Conservation (phyloP, 2,113 vertebrate species). For the Acrocephalus arundinaceus region DNA sequence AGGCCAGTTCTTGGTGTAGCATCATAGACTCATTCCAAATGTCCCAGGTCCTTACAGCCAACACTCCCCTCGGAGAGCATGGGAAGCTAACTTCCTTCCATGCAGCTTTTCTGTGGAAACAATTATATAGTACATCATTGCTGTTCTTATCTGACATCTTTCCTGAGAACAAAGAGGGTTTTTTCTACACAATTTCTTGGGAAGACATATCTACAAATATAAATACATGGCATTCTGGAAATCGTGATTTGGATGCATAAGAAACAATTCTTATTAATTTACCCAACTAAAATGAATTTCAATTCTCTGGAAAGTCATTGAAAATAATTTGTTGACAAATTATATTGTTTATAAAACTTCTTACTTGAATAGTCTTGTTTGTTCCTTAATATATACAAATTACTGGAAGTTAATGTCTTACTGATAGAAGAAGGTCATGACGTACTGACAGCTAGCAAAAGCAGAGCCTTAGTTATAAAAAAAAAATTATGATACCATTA, state of each 20-base stretch:
- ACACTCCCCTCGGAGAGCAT: accelerated
- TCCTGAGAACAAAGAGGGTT: neutral
- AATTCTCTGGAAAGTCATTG: neutral
- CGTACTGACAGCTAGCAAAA: neutral
- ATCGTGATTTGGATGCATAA: neutral
- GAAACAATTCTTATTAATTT: neutral
- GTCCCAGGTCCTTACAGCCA: neutral
- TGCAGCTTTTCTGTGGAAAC: neutral
- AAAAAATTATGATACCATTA: neutral
- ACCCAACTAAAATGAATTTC: neutral
- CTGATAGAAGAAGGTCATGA: neutral
- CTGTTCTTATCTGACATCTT: neutral
- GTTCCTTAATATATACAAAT: neutral
- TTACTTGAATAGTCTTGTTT: neutral
- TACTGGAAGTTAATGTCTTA: neutral
- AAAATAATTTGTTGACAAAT: neutral
- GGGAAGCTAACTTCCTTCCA: neutral
- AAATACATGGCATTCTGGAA: neutral
- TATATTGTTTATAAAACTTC: neutral
- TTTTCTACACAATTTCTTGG: neutral
- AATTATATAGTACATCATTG: neutral
- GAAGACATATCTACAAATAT: neutral
- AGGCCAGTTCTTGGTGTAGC: neutral
- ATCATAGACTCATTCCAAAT: neutral
- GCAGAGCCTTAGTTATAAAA: neutral